phyloP scores from a whole-genome alignment of 1,140 invertebrate genomes.

The Lasioglossum baleicum region DNA sequence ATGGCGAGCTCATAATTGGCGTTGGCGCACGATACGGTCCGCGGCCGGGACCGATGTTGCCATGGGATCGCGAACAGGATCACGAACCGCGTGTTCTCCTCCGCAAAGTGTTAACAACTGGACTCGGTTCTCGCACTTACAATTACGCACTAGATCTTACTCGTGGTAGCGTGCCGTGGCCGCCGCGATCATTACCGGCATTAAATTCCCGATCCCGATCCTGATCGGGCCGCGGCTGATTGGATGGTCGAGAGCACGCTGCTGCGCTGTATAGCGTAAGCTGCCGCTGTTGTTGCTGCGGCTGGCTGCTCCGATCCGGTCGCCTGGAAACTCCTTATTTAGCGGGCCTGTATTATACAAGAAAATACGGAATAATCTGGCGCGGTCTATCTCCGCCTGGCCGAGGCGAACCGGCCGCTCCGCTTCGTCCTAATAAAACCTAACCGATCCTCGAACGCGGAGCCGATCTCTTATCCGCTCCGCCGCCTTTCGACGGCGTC shows the following conservation, averaged over 20 bases:
- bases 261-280: too few relatives aligned
- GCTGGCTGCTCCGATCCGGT: constrained; percentile 25
- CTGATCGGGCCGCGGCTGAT: constrained; percentile 26
- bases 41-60: background rate
- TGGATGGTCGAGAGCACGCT: constrained; percentile 16
- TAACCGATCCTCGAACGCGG: constrained; percentile 52
- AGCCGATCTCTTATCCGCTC: constrained; percentile 37
- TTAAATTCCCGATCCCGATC: constrained; percentile 27
- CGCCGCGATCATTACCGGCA: constrained; percentile 37
- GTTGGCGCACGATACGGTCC: background rate
- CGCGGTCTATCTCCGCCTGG: constrained; percentile 63
- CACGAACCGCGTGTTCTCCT: background rate
- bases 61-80: background rate
- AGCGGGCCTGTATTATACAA: constrained; percentile 60
- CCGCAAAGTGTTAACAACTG: constrained; percentile 41
- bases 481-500: constrained; percentile 37
- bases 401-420: constrained; percentile 50
- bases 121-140: constrained; percentile 12
- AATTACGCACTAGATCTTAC: constrained; percentile 44
- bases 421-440: constrained; percentile 65
- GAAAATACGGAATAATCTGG: constrained; percentile 70
- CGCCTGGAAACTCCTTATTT: constrained; percentile 63
- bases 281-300: too few relatives aligned
- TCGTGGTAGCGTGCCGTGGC: background rate
- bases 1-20: constrained; percentile 1